These are phyloP conservation scores for Herminia tarsipennalis DNA, from an alignment of 2,888 invertebrate genomes.

Conservation along the genomic window DNA sequence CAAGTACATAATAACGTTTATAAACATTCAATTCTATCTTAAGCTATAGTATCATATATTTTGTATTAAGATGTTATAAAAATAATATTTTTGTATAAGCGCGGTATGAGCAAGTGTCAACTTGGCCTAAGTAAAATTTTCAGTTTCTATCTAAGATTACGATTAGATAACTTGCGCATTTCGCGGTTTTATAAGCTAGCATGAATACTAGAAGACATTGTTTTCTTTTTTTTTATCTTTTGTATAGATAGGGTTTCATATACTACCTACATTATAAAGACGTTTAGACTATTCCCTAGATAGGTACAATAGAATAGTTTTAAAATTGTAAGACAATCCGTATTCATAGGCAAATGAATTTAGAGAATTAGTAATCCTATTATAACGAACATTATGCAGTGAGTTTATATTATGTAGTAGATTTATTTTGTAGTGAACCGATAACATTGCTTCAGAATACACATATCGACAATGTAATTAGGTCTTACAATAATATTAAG, in stretches of 20 bases:
- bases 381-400: conserved; percentile 27
- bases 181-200: conserved; percentile 12
- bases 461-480: conserved; percentile 41
- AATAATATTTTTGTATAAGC: conserved; percentile 9
- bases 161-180: conserved; percentile 24
- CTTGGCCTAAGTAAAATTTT: conserved; percentile 9
- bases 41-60: conserved; percentile 28
- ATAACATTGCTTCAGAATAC: conserved; percentile 37
- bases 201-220: conserved; percentile 36
- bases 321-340: conserved; percentile 14
- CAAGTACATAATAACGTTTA: conserved; percentile 42
- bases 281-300: conserved; percentile 14
- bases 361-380: conserved; percentile 12
- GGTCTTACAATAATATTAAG: conserved; percentile 34
- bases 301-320: conserved; percentile 13
- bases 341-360: background rate
- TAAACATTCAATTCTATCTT: conserved; percentile 29
- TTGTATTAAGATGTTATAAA: conserved; percentile 25
- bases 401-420: conserved; percentile 30
- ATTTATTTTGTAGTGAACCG: conserved; percentile 18
- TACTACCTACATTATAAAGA: conserved; percentile 22
- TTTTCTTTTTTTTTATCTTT: conserved; percentile 20
- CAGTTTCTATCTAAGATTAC: conserved; percentile 9
- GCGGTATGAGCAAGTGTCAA: conserved; percentile 22
- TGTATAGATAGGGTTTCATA: conserved; percentile 26